Evolutionary conservation across 2,888 invertebrate species (phyloP).

Genomic region (Mesodorylaimus sp.): DNA sequence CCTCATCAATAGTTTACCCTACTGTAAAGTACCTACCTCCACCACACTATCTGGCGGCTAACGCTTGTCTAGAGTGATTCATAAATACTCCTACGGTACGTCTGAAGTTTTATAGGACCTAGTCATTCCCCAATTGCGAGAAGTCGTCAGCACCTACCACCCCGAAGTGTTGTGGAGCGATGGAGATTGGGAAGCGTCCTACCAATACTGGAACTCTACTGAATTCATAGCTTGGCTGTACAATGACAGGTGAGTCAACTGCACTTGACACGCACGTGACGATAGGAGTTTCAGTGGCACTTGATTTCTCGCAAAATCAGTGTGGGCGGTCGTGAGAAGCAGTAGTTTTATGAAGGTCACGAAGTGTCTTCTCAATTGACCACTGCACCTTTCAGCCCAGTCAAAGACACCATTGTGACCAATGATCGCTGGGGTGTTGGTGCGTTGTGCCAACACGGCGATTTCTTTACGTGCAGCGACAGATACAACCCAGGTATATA

Average conservation of each 20-base stretch:
- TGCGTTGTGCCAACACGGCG: slow-evolving; percentile 62
- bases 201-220: slow-evolving; percentile 32
- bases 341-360: too few relatives aligned
- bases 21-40: too few relatives aligned
- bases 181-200: slow-evolving; percentile 24
- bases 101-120: too few relatives aligned
- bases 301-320: too few relatives aligned
- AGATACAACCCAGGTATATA: slow-evolving; percentile 59
- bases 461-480: slow-evolving; percentile 62
- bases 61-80: too few relatives aligned
- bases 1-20: too few relatives aligned
- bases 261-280: too few relatives aligned
- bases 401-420: slow-evolving; percentile 60
- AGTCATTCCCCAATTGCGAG: slow-evolving; percentile 47
- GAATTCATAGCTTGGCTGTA: slow-evolving; percentile 36
- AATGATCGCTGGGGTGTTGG: slow-evolving; percentile 78
- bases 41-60: too few relatives aligned
- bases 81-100: too few relatives aligned
- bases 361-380: too few relatives aligned
- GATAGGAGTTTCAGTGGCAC: too few relatives aligned
- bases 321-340: too few relatives aligned
- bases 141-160: slow-evolving; percentile 34
- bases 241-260: slow-evolving; percentile 34
- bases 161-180: slow-evolving; percentile 33
- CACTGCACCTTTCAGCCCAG: slow-evolving; percentile 36